Percentiles rank a stretch among this genome's conserved stretches.
Conservation (phyloP, 2,888 invertebrate species). For the Pseudococcus viburni region DNA sequence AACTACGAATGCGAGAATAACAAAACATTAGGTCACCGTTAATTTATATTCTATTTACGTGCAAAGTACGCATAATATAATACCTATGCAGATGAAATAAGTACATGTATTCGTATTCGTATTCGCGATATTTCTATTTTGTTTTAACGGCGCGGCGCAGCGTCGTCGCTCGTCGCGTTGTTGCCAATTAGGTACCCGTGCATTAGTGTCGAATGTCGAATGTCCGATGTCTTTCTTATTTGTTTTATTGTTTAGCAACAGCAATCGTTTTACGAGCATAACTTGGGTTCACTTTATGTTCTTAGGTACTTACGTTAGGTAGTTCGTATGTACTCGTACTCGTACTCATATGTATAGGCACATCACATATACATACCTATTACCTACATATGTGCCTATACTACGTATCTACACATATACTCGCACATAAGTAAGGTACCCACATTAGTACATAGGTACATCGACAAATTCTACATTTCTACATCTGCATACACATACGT, state of each 20-base stretch:
- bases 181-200: conserved; percentile 58
- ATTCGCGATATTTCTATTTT: conserved; percentile 63
- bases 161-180: conserved; percentile 54
- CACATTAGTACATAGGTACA: no score
- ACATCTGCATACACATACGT: no score
- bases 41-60: conserved; percentile 65
- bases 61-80: background rate
- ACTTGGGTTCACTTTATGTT: no score
- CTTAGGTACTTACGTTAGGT: no score
- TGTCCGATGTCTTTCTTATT: conserved; percentile 59
- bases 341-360: no score
- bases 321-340: no score
- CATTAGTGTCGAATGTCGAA: conserved; percentile 20
- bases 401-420: no score
- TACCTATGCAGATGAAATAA: background rate
- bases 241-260: conserved; percentile 20
- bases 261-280: background rate
- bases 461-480: no score
- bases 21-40: conserved; percentile 63
- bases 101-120: conserved; percentile 12
- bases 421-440: no score
- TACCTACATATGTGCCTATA: no score
- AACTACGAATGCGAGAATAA: conserved; percentile 41
- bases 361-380: no score
- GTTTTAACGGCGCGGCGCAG: conserved; percentile 52